phyloP scores from a whole-genome alignment of 2,113 vertebrate genomes.

The Dasypus novemcinctus region DNA sequence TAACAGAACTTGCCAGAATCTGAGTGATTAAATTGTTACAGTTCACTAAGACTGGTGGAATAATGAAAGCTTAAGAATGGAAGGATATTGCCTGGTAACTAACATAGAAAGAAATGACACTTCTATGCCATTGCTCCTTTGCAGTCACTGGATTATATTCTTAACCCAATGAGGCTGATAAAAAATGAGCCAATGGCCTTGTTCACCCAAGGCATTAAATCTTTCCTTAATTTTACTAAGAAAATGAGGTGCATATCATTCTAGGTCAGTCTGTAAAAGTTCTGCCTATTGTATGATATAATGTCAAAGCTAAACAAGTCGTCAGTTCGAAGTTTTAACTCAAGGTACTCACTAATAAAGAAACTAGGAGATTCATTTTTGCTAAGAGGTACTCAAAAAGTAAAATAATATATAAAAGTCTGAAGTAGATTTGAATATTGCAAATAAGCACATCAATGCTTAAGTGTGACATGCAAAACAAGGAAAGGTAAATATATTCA shows the following conservation, averaged over 20 bases:
- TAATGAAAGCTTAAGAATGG: background rate
- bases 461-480: background rate
- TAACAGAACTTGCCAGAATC: slow-evolving; percentile 17
- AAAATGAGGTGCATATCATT: background rate
- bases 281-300: background rate
- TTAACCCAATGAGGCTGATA: background rate
- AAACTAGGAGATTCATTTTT: slow-evolving; percentile 19
- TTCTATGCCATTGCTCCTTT: background rate
- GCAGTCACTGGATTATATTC: background rate
- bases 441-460: background rate
- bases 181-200: background rate
- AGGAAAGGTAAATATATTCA: background rate
- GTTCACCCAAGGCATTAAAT: background rate
- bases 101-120: background rate
- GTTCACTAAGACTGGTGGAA: background rate
- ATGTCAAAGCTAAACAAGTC: background rate
- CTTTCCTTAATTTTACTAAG: slow-evolving; percentile 31
- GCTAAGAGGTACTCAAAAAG: background rate
- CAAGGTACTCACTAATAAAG: background rate
- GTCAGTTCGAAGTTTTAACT: background rate
- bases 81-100: background rate
- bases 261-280: background rate
- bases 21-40: slow-evolving; percentile 43
- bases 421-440: background rate
- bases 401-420: background rate